These are phyloP conservation scores for Drosophila mayri DNA, from an alignment of 1,140 invertebrate genomes.

Conservation along the genomic window DNA sequence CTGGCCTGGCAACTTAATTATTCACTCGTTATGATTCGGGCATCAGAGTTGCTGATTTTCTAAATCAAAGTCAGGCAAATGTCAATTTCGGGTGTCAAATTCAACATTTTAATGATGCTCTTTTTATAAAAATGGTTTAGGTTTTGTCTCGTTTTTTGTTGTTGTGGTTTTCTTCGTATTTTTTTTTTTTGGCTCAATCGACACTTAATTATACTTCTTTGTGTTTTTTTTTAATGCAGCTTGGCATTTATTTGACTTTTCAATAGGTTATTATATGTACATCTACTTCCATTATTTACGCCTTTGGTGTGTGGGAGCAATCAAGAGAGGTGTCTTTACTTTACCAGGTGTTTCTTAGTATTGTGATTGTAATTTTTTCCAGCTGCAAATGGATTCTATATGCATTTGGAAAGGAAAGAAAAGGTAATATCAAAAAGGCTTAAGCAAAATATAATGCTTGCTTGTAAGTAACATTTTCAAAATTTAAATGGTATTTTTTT, in stretches of 20 bases:
- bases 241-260: conserved; percentile 33
- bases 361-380: conserved; percentile 1
- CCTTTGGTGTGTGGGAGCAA: conserved; percentile 32
- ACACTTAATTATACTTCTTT: conserved; percentile 56
- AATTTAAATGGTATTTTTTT: too few species aligned
- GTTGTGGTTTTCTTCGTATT: conserved; percentile 7
- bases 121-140: conserved; percentile 35
- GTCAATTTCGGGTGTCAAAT: conserved; percentile 52
- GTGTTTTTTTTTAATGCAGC: conserved; percentile 17
- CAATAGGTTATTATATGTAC: conserved; percentile 6
- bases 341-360: conserved; percentile 24
- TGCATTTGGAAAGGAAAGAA: neutral
- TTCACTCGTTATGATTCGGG: conserved; percentile 35
- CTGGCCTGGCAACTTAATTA: conserved; percentile 71
- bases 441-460: neutral
- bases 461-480: too few species aligned
- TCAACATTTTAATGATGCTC: conserved; percentile 46
- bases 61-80: conserved; percentile 62
- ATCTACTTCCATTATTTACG: neutral
- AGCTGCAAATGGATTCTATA: neutral
- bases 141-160: conserved; percentile 7
- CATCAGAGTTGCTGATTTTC: conserved; percentile 25
- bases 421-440: neutral
- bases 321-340: neutral
- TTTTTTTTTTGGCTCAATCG: conserved; percentile 53